Evolutionary conservation across 2,797 vertebrate species (phyloP), one percentile per base, ranked within the genome.

Genomic region (Crocidura indochinensis): DNA sequence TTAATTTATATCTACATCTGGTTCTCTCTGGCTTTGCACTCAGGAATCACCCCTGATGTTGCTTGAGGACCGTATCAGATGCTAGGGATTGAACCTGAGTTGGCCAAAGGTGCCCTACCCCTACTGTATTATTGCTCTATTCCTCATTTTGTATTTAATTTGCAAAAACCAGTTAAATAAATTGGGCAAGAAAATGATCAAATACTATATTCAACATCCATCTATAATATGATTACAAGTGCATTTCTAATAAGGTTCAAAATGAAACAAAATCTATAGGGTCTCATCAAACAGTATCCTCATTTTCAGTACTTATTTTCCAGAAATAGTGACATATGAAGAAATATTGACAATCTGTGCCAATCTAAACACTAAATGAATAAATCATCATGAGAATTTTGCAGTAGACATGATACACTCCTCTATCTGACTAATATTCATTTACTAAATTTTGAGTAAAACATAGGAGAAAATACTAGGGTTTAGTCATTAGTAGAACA

Each of bases 401-500:
- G 22, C 24, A 46, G 8, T n/a, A 84, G 7, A 46, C 75, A 31
- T 0, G 8, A 31, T 78, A 3, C 27, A 29, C 0, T 74, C 29
- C 47, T 29, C 1, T 31, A 77, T 27, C 14, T 88, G 83, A 60
- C 27, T 29, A 78, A 56, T 86, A 17, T 91, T 83, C 10, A 72
- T 81, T 8, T 83, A 65, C 1, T 60, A 1, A 69, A 67, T 2
- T 84, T 73, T 81, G 0, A 75, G 14, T 20, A 84, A 80, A 87
- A 87, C 17, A 87, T 71, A n/a, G 79, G 71, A 80, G 26, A 17
- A 92, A 92, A 90, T 44, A 79, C 1, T 82, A 82, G 29, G 47
- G 22, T 49, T 19, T 2, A 47, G 29, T 77, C 44, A 74, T 65
- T 56, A 91, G 44, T 46, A 47, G 24, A 29, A 4, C 10, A 83